A percentile compares a stretch with the other conserved stretches of the same genome.
Evolutionary conservation across 1,140 invertebrate species (phyloP).

Genomic region (Zaprionus taronus): DNA sequence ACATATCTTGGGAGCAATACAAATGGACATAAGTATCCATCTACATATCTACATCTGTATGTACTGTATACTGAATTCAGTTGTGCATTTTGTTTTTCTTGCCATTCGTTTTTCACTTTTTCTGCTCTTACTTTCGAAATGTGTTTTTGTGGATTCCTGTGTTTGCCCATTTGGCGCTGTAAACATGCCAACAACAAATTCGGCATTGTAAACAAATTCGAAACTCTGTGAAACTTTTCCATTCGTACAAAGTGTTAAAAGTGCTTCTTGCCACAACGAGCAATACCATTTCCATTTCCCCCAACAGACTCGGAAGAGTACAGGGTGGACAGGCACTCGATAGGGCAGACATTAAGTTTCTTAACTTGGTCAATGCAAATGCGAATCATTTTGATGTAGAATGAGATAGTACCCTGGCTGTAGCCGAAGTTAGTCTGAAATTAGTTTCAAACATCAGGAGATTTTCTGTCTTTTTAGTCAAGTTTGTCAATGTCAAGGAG

Average conservation of each 20-base stretch:
- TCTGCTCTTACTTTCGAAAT: conserved; percentile 33
- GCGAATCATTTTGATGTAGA: not conserved
- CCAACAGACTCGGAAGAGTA: too few relatives aligned
- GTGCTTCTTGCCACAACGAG: conserved; percentile 4
- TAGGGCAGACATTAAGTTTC: not conserved
- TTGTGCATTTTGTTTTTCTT: not conserved
- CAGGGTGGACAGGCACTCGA: not conserved
- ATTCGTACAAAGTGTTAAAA: conserved; percentile 9
- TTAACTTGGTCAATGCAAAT: not conserved
- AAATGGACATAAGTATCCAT: conserved; percentile 13
- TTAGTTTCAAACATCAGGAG: not conserved
- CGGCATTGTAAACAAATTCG: conserved; percentile 44
- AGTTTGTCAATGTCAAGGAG: conserved; percentile 32
- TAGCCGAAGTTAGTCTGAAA: not conserved
- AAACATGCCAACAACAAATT: conserved; percentile 49
- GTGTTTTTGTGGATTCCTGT: conserved; percentile 33
- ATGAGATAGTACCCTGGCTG: not conserved
- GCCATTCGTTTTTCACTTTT: not conserved
- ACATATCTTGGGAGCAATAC: conserved; percentile 7
- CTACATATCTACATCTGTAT: conserved; percentile 10
- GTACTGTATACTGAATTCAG: conserved; percentile 1
- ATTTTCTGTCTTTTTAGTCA: not conserved
- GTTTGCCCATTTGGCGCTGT: conserved; percentile 44
- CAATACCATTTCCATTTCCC: not conserved
- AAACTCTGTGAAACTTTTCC: conserved; percentile 21